These are phyloP conservation scores for Oreocharis arfaki DNA, from an alignment of 2,113 vertebrate species.

Conservation along the genomic window DNA sequence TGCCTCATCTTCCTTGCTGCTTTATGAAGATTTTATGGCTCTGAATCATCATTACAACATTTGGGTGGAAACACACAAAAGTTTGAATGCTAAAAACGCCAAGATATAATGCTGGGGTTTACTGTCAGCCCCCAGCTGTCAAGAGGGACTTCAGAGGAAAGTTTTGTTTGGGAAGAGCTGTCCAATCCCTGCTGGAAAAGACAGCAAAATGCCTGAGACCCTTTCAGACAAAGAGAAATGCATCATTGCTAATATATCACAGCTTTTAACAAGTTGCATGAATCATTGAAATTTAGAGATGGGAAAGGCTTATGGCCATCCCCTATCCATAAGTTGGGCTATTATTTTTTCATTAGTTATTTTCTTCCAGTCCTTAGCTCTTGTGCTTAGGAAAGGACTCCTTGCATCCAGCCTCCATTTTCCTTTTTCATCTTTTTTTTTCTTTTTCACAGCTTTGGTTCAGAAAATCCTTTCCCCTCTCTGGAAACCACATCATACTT, in stretches of 20 bases:
- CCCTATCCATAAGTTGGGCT: not conserved
- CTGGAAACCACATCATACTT: not conserved
- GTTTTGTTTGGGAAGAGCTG: not conserved
- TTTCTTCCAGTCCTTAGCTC: not conserved
- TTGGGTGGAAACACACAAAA: not conserved
- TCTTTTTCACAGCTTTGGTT: not conserved
- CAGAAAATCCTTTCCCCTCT: not conserved
- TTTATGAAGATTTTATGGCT: not conserved
- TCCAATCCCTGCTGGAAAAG: not conserved
- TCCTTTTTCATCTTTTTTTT: not conserved
- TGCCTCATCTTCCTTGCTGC: not conserved
- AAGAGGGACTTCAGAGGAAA: not conserved
- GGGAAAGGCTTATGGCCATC: not conserved
- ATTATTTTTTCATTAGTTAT: not conserved
- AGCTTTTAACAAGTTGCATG: not conserved
- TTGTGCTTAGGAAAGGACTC: not conserved
- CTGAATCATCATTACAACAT: not conserved
- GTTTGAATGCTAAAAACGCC: rapidly evolving
- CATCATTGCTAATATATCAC: not conserved
- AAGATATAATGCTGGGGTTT: not conserved
- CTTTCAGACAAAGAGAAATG: not conserved
- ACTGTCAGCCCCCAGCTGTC: not conserved
- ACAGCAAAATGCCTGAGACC: not conserved
- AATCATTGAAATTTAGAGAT: not conserved
- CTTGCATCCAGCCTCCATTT: not conserved